Percentiles rank a stretch among this genome's conserved stretches.
phyloP scores from a whole-genome alignment of 2,888 invertebrate species.

The Mongoloraphidia duomilia region DNA sequence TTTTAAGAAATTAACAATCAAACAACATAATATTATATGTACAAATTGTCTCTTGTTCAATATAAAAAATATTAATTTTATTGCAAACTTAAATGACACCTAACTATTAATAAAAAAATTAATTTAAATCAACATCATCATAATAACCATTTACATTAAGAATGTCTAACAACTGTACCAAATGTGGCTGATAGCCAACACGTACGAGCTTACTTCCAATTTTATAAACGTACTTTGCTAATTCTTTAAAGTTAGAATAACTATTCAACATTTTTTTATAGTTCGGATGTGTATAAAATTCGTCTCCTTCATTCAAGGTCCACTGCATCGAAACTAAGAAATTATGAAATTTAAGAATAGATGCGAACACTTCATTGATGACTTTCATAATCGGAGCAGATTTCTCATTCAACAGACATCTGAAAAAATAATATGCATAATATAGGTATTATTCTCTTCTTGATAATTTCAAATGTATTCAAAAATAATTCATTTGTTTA shows the following conservation, averaged over 20 bases:
- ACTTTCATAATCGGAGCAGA: slow-evolving; percentile 53
- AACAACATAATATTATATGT: too few species aligned
- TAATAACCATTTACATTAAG: slow-evolving; percentile 50
- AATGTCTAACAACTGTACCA: slow-evolving; percentile 48
- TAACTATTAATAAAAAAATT: too few species aligned
- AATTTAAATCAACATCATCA: background rate
- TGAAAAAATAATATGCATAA: slow-evolving; percentile 17
- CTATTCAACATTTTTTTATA: slow-evolving; percentile 38
- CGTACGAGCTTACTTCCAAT: slow-evolving; percentile 45
- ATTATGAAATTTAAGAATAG: slow-evolving; percentile 55
- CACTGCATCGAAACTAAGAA: slow-evolving; percentile 42
- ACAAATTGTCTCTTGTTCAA: too few species aligned
- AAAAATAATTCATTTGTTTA: too few species aligned
- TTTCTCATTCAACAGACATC: slow-evolving; percentile 57
- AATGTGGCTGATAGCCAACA: slow-evolving; percentile 51
- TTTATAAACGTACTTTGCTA: slow-evolving; percentile 46
- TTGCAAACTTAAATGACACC: too few species aligned
- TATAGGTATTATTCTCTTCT: too few species aligned
- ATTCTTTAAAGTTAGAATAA: slow-evolving; percentile 31
- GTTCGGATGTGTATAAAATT: slow-evolving; percentile 40
- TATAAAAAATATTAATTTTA: too few species aligned
- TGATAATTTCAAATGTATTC: too few species aligned
- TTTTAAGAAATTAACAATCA: too few species aligned
- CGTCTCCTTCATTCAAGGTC: slow-evolving; percentile 33
- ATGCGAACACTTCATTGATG: slow-evolving; percentile 54